Evolutionary conservation across 2,888 invertebrate genomes (phyloP), one percentile per base, ranked within the genome.

Genomic region (Chloroclysta siterata): DNA sequence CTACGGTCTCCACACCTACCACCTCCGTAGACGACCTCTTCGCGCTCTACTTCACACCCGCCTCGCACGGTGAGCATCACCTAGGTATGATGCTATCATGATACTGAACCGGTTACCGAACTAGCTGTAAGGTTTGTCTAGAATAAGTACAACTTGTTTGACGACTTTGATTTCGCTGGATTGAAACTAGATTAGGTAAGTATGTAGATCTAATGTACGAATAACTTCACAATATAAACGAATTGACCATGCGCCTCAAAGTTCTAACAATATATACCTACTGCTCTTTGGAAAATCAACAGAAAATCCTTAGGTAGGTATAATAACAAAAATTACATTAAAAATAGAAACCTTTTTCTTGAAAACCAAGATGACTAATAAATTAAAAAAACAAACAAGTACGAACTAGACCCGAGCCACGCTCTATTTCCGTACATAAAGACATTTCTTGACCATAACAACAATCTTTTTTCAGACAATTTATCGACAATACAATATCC

Each of bases 21-120:
- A 89, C 95, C 76, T 95, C 95, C 81, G 96, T 95, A 84, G 96
- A 96, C 90, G 96, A 96, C 84, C 90, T 96, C 81, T 95, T 96
- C 83, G 95, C 96, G 73, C 93, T 96, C 74, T 96, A 96, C 94
- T 95, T 96, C 83, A 94, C 95, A 75, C 94, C 95, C 81, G 93
- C 94, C 69, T 75, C 89, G 81, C 94, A 95, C 88, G 94, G 94
- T 94, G 86, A 93, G 93, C 87, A 77, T 74, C 59, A 71, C 44
- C 64, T 73, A 65, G 74, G 73, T 74, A 73, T 57, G 66, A 67
- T 56, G 47, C 48, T 51, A 60, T 59, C 39, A 50, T 15, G 50
- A 15, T 28, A 67, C 51, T 47, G 63, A 68, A 72, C 72, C 70
- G 69, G 72, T 70, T 68, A 44, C 59, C 48, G 58, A 60, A 15